Conservation (phyloP, 2,113 vertebrate species). For the Lathamus discolor region DNA sequence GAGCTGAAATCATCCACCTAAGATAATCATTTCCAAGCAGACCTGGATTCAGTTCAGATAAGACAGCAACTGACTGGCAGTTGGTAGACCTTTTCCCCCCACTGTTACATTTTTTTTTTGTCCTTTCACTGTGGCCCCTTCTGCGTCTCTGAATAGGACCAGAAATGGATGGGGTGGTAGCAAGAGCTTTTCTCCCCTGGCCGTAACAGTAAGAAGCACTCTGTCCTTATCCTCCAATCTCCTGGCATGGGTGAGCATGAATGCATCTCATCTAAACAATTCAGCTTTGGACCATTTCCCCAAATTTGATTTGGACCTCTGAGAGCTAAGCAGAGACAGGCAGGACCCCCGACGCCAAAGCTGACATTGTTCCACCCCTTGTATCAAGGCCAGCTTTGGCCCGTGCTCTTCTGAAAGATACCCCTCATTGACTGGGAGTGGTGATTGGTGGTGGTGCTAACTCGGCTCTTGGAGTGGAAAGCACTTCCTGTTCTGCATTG, state of each 20-base stretch:
- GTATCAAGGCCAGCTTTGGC: neutral
- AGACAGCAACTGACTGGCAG: neutral
- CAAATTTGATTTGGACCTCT: neutral
- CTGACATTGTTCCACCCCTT: neutral
- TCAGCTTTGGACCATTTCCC: neutral
- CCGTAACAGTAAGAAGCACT: neutral
- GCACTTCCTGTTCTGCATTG: neutral
- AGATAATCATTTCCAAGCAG: neutral
- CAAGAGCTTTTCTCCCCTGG: neutral
- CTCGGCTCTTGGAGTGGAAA: neutral
- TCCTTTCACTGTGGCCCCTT: neutral
- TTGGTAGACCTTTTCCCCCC: constrained; percentile 3
- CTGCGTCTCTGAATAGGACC: neutral
- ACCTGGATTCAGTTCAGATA: constrained; percentile 31
- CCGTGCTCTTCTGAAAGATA: neutral
- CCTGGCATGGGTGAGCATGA: neutral
- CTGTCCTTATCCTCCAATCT: neutral
- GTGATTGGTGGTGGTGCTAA: neutral
- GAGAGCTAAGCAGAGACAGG: neutral
- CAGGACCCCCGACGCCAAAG: neutral
- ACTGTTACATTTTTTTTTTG: neutral
- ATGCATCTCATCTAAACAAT: constrained; percentile 17
- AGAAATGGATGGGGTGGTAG: neutral
- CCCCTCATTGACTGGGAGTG: accelerated
- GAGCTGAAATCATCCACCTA: constrained; percentile 39